phyloP scores from a whole-genome alignment of 2,888 invertebrate species.

The Lycocerus yunnanus region DNA sequence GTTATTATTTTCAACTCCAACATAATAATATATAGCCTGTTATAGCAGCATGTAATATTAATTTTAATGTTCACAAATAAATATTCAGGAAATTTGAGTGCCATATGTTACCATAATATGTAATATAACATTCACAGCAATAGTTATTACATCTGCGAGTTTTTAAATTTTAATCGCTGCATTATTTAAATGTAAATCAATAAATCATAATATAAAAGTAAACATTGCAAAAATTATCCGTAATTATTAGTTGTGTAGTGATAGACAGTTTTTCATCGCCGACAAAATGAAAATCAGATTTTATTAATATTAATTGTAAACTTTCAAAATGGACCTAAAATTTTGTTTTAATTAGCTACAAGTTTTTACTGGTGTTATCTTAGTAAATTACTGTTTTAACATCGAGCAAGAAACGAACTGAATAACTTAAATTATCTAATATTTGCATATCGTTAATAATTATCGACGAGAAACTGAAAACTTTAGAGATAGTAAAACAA shows the following conservation, averaged over 20 bases:
- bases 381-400: slow-evolving; percentile 11
- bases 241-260: too few species aligned
- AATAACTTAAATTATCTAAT: slow-evolving; percentile 26
- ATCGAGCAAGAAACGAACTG: slow-evolving; percentile 17
- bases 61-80: background rate
- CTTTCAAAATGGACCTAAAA: background rate
- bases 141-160: background rate
- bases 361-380: background rate
- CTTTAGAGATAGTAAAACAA: slow-evolving; percentile 19
- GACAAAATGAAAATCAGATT: background rate
- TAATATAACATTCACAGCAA: background rate
- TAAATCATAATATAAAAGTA: too few species aligned
- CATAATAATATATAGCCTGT: background rate
- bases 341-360: background rate
- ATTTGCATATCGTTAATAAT: slow-evolving; percentile 31
- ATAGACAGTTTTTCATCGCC: background rate
- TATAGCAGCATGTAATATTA: slow-evolving; percentile 6
- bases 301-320: background rate
- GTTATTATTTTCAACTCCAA: slow-evolving; percentile 13
- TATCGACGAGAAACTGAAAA: slow-evolving; percentile 19
- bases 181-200: background rate
- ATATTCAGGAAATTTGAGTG: background rate
- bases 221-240: too few species aligned
- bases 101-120: background rate
- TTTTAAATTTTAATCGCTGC: background rate